Conservation (phyloP, 2,797 vertebrate species). For the Acrossocheilus fasciatus region DNA sequence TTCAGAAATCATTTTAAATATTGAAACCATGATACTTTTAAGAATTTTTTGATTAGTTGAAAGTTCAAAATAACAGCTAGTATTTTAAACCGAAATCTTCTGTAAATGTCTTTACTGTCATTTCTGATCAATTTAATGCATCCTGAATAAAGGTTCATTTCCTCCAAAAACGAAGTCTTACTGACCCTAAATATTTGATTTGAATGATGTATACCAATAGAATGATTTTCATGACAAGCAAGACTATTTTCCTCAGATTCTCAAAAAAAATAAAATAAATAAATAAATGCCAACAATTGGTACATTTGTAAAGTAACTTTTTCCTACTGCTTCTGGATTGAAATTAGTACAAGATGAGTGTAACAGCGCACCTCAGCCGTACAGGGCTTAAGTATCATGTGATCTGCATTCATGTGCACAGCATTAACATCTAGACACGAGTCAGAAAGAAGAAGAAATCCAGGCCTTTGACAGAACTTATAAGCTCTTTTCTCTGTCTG, state of each 20-base stretch:
- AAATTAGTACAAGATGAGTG: neutral
- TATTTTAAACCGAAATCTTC: neutral
- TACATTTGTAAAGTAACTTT: neutral
- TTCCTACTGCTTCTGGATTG: neutral
- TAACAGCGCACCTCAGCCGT: neutral
- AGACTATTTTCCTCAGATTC: neutral
- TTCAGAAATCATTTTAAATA: neutral
- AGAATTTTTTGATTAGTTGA: neutral
- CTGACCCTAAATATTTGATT: too few relatives aligned
- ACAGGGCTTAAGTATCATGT: slow-evolving; percentile 8
- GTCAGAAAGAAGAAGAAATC: slow-evolving; percentile 1
- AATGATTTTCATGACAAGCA: too few relatives aligned
- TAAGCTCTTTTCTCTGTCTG: neutral
- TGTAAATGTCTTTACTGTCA: neutral
- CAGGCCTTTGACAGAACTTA: slow-evolving; percentile 3
- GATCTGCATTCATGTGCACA: slow-evolving; percentile 23
- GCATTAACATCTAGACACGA: neutral
- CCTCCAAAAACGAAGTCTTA: too few relatives aligned
- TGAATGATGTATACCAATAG: too few relatives aligned
- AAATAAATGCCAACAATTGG: neutral
- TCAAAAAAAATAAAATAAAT: neutral
- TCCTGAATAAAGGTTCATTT: too few relatives aligned
- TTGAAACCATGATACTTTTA: too few relatives aligned
- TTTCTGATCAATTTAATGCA: neutral
- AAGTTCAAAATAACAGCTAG: too few relatives aligned